Conservation (phyloP, 1,140 invertebrate genomes). For the Nasonia longicornis region DNA sequence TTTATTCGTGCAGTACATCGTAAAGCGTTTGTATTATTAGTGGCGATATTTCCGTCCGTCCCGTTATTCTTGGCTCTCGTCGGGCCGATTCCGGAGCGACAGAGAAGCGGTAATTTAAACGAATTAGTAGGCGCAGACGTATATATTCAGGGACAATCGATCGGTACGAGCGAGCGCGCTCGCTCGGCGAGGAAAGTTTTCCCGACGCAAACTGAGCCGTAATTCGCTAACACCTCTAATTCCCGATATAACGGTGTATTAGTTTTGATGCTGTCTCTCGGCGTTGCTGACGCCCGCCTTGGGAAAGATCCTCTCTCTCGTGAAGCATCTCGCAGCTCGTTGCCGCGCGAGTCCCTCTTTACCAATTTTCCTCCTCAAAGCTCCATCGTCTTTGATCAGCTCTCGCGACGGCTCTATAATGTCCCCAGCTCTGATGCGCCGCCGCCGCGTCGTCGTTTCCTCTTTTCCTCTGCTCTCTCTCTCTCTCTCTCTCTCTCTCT, state of each 20-base stretch:
- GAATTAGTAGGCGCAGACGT: neutral
- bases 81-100: no score
- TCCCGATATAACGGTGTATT: conserved; percentile 66
- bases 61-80: no score
- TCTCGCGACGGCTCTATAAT: conserved; percentile 63
- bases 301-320: conserved; percentile 17
- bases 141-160: conserved; percentile 29
- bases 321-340: conserved; percentile 53
- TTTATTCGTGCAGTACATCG: no score
- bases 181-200: conserved; percentile 12
- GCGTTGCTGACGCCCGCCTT: conserved; percentile 43
- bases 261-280: conserved; percentile 63
- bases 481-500: neutral
- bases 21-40: neutral
- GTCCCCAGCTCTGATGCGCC: conserved; percentile 47
- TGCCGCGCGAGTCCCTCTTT: conserved; percentile 59
- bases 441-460: conserved; percentile 10
- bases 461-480: neutral
- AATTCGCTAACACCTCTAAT: conserved; percentile 67
- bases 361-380: conserved; percentile 68
- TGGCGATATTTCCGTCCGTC: no score
- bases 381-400: conserved; percentile 68
- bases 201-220: conserved; percentile 48
- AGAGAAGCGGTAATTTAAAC: neutral
- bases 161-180: neutral